Conservation (phyloP, 2,113 vertebrate genomes). For the Cyanistes caeruleus region DNA sequence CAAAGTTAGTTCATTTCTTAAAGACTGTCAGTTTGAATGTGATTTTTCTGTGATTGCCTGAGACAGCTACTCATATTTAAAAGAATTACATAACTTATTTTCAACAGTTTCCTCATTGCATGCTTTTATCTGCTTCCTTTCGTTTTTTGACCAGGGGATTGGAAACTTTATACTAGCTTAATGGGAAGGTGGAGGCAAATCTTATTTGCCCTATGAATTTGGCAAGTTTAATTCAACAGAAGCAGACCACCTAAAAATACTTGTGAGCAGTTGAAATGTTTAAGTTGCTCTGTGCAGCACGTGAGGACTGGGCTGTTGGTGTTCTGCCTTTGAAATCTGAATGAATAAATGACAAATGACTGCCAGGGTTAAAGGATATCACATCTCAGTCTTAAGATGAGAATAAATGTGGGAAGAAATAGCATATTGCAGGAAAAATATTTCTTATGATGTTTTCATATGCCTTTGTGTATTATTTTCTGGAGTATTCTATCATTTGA, state of each 20-base stretch:
- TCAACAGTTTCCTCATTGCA: not conserved
- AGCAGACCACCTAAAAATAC: not conserved
- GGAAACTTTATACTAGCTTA: not conserved
- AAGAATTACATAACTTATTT: not conserved
- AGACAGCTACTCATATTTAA: not conserved
- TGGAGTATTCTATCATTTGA: not conserved
- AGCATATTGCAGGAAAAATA: not conserved
- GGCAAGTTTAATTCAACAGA: not conserved
- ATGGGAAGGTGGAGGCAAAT: not conserved
- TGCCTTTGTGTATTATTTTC: not conserved
- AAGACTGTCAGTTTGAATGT: not conserved
- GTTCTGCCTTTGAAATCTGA: not conserved
- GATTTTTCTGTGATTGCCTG: not conserved
- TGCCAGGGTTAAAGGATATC: not conserved
- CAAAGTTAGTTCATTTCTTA: not conserved
- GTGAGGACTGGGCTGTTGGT: not conserved
- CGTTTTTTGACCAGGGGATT: not conserved
- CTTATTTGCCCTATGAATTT: not conserved
- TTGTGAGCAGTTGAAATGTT: not conserved
- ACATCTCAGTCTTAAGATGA: not conserved
- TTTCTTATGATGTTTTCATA: not conserved
- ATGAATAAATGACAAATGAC: not conserved
- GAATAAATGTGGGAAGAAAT: not conserved
- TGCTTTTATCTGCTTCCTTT: not conserved
- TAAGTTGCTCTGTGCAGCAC: not conserved